phyloP scores from a whole-genome alignment of 2,113 vertebrate species.

The Takifugu flavidus region DNA sequence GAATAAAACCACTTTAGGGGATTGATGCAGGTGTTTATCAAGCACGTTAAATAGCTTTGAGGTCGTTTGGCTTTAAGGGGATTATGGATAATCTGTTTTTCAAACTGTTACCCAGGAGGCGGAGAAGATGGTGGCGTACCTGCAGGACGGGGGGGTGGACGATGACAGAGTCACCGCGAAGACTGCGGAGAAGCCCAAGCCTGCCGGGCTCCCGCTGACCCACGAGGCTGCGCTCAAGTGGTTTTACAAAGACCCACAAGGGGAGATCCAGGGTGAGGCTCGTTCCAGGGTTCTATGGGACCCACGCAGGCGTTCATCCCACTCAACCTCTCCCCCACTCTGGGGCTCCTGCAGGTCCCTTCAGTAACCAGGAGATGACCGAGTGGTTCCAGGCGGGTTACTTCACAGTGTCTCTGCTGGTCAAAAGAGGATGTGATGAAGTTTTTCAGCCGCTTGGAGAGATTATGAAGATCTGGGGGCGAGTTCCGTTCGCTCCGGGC shows the following conservation, averaged over 20 bases:
- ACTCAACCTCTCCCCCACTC: background rate
- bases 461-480: conserved; percentile 97
- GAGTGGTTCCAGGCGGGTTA: conserved; percentile 99
- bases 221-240: conserved; percentile 97
- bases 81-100: background rate
- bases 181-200: conserved; percentile 84
- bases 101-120: conserved; percentile 81
- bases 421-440: conserved; percentile 97
- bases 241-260: conserved; percentile 99
- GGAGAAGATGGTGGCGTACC: conserved; percentile 98
- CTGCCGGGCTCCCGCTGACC: conserved; percentile 79
- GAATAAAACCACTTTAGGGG: background rate
- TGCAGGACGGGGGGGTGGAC: conserved; percentile 90
- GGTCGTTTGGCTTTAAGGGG: background rate
- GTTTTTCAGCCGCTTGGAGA: conserved; percentile 93
- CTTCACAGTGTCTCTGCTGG: conserved; percentile 93
- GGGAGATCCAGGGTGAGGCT: conserved; percentile 93
- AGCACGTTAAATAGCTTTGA: background rate
- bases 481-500: conserved; percentile 90
- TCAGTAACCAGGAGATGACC: conserved; percentile 95
- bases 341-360: conserved; percentile 81
- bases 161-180: conserved; percentile 88
- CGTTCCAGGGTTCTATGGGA: background rate
- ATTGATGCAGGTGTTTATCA: background rate
- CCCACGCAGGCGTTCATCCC: background rate